phyloP scores from a whole-genome alignment of 2,113 vertebrate genomes.

The Nycticryphes semicollaris region DNA sequence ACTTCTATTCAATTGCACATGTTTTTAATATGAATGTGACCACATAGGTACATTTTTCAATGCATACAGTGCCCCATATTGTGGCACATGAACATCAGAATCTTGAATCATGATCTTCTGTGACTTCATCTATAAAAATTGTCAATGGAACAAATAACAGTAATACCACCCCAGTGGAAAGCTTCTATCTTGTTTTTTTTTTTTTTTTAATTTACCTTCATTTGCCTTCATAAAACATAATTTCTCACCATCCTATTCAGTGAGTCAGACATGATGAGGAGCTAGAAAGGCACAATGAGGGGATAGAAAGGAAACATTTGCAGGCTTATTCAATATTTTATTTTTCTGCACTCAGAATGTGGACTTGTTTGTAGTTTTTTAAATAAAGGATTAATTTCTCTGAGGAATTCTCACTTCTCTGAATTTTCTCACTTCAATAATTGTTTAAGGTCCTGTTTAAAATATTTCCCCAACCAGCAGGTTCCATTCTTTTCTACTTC shows the following conservation, averaged over 20 bases:
- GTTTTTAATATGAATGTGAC: neutral
- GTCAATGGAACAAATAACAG: neutral
- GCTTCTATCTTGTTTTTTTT: neutral
- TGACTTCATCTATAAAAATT: neutral
- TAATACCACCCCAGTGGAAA: neutral
- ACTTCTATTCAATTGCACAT: neutral
- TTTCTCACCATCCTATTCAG: neutral
- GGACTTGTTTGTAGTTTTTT: neutral
- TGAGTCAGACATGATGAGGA: neutral
- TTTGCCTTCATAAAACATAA: neutral
- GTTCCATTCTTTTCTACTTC: neutral
- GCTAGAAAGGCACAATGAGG: neutral
- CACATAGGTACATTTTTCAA: neutral
- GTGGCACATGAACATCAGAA: neutral
- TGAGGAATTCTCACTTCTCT: neutral
- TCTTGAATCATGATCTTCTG: neutral
- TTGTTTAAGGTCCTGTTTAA: neutral
- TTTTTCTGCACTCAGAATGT: neutral
- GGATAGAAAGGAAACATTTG: neutral
- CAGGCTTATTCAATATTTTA: neutral
- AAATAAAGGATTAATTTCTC: neutral
- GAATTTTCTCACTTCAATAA: neutral
- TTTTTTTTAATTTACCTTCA: neutral
- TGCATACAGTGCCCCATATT: neutral
- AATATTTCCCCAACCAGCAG: neutral